Conservation (phyloP, 2,113 vertebrate genomes). For the Salvelinus alpinus region DNA sequence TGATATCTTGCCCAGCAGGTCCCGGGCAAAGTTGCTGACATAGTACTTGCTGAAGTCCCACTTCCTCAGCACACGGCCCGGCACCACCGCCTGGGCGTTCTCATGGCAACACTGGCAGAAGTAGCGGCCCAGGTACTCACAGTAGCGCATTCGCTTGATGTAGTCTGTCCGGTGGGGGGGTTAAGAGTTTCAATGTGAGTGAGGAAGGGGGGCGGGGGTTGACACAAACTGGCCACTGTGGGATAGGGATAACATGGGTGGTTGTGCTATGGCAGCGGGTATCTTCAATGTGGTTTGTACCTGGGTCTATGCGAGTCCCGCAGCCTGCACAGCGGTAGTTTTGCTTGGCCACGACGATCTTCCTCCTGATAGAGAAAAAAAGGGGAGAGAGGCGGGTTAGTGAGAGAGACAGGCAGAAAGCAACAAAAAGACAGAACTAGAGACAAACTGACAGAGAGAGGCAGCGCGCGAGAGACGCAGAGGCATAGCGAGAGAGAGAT, state of each 20-base stretch:
- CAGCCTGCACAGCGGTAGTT: constrained; percentile 97
- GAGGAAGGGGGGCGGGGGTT: neutral
- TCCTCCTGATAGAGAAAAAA: constrained; percentile 77
- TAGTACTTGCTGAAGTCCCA: constrained; percentile 98
- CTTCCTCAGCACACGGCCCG: constrained; percentile 88
- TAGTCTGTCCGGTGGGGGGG: constrained; percentile 77
- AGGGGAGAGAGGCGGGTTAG: neutral
- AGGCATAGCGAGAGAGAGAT: too few relatives aligned
- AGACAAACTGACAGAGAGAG: neutral
- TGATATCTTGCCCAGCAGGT: constrained; percentile 92
- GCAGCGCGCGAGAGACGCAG: too few relatives aligned
- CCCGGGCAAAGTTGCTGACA: constrained; percentile 95
- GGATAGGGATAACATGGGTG: neutral
- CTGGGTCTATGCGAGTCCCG: constrained; percentile 91
- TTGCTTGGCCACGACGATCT: constrained; percentile 91
- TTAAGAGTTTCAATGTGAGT: too few relatives aligned
- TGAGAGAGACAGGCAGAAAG: neutral
- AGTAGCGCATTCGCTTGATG: constrained; percentile 94
- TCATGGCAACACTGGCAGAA: constrained; percentile 99
- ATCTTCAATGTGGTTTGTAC: constrained; percentile 58
- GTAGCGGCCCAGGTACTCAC: constrained; percentile 95
- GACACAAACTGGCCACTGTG: neutral
- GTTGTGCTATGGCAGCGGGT: neutral
- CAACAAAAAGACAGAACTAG: neutral
- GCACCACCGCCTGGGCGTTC: constrained; percentile 86